phyloP scores from a whole-genome alignment of 2,113 vertebrate genomes.

The Lepus europaeus region DNA sequence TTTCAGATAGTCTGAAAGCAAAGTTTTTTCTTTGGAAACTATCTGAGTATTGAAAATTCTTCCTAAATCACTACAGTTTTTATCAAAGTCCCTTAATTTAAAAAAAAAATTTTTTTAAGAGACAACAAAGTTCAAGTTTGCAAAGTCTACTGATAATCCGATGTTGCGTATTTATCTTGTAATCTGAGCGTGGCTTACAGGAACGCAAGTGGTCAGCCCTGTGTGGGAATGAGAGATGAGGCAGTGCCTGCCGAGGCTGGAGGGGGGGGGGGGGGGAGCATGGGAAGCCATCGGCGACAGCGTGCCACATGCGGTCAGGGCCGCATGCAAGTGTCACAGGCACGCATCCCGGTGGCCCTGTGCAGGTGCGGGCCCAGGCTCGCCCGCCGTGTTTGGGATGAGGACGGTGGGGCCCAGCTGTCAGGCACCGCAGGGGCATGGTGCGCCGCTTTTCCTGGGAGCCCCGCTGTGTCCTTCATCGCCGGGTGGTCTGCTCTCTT shows the following conservation, averaged over 20 bases:
- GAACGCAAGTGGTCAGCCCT: conserved; percentile 48
- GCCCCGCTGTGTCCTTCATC: too few species aligned
- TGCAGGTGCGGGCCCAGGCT: too few species aligned
- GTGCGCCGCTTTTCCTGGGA: too few species aligned
- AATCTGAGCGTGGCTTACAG: not conserved
- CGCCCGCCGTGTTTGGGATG: too few species aligned
- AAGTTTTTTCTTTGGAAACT: conserved; percentile 34
- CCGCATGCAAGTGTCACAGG: too few species aligned
- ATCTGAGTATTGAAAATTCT: conserved; percentile 15
- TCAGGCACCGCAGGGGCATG: too few species aligned
- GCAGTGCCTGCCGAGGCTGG: too few species aligned
- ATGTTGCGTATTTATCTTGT: conserved; percentile 26
- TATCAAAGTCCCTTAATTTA: not conserved
- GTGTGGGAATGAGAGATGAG: conserved; percentile 24
- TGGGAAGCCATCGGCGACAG: not conserved
- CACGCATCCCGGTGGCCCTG: too few species aligned
- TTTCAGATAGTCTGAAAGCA: conserved; percentile 43
- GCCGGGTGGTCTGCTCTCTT: too few species aligned
- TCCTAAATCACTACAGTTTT: not conserved
- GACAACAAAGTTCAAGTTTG: conserved; percentile 18
- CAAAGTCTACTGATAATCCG: conserved; percentile 11
- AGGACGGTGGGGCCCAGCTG: too few species aligned
- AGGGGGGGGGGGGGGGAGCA: too few species aligned
- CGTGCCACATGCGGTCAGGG: too few species aligned
- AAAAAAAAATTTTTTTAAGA: not conserved